These are phyloP conservation scores for Bubalus kerabau DNA, from an alignment of 2,113 vertebrate genomes.

Conservation along the genomic window DNA sequence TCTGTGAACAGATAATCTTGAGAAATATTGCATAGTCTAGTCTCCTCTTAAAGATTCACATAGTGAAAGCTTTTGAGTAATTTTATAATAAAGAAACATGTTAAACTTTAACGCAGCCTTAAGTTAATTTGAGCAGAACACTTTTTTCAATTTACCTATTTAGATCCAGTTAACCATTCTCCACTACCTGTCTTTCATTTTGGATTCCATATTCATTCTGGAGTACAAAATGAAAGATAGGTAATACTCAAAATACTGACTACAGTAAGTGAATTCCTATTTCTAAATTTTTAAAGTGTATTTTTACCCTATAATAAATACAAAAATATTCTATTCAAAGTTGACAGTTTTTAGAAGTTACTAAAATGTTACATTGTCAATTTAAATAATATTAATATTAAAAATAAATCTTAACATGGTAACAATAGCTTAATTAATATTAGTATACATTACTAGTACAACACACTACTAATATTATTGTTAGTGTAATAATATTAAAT, in stretches of 20 bases:
- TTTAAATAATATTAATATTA: not conserved
- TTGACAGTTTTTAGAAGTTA: not conserved
- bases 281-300: not conserved
- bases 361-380: not conserved
- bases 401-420: not conserved
- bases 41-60: not conserved
- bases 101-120: not conserved
- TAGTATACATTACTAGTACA: not conserved
- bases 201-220: not conserved
- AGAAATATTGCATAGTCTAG: not conserved
- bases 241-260: constrained; percentile 21
- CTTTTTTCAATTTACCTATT: not conserved
- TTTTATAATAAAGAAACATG: not conserved
- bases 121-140: not conserved
- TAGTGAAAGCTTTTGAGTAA: not conserved
- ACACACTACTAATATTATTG: not conserved
- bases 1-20: not conserved
- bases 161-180: not conserved
- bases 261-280: not conserved
- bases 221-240: constrained; percentile 9
- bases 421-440: not conserved
- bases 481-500: not conserved
- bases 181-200: not conserved
- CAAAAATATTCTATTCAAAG: constrained; percentile 33
- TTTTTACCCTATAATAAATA: not conserved